phyloP scores from a whole-genome alignment of 2,113 vertebrate species.

The Ochotona curzoniae region DNA sequence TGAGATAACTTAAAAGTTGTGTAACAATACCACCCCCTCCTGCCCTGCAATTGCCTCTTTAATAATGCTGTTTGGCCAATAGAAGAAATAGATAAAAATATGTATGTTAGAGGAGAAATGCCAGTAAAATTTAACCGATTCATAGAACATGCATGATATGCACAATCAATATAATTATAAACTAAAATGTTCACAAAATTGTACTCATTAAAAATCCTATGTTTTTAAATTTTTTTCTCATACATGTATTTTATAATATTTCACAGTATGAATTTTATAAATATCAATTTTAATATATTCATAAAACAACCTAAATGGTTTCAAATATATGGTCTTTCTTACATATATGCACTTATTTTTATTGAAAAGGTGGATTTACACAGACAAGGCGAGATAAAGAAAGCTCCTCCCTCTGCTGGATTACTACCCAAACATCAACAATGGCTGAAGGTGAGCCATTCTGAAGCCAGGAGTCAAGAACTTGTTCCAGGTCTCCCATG shows the following conservation, averaged over 20 bases:
- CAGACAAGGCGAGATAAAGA: too few relatives aligned
- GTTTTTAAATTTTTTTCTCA: slow-evolving; percentile 1
- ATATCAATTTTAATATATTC: neutral
- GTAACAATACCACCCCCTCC: too few relatives aligned
- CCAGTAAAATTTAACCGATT: neutral
- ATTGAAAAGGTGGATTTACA: too few relatives aligned
- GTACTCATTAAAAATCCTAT: neutral
- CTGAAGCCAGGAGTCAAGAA: too few relatives aligned
- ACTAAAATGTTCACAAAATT: neutral
- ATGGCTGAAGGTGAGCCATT: too few relatives aligned
- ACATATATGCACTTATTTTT: too few relatives aligned
- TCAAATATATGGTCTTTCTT: neutral
- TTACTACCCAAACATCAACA: too few relatives aligned
- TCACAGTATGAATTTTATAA: neutral
- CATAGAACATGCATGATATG: neutral
- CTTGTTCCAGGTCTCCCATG: too few relatives aligned
- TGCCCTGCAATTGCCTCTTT: neutral
- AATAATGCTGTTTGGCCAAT: neutral
- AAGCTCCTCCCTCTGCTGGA: too few relatives aligned
- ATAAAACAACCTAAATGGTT: neutral
- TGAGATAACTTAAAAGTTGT: too few relatives aligned
- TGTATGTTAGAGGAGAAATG: neutral
- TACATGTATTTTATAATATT: neutral
- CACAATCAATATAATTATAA: neutral
- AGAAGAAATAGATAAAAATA: neutral